phyloP scores from a whole-genome alignment of 2,888 invertebrate species.

The Sarcophaga caerulescens region DNA sequence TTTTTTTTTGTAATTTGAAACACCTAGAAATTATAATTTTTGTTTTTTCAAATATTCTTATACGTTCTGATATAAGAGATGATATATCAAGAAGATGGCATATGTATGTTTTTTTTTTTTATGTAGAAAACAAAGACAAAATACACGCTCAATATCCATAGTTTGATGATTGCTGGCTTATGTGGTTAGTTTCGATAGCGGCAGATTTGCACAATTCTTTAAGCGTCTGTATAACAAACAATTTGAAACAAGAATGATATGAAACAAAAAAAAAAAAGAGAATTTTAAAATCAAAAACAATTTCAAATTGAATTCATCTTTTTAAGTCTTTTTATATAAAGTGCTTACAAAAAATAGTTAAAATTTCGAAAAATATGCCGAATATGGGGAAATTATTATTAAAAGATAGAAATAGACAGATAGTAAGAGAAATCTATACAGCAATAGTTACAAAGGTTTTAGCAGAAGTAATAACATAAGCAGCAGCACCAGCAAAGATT shows the following conservation, averaged over 20 bases:
- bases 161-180: constrained; percentile 70
- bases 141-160: constrained; percentile 71
- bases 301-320: constrained; percentile 58
- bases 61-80: constrained; percentile 12
- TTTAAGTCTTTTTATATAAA: constrained; percentile 32
- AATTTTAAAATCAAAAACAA: constrained; percentile 73
- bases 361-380: constrained; percentile 53
- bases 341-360: constrained; percentile 55
- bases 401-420: constrained; percentile 45
- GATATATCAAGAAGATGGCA: constrained; percentile 46
- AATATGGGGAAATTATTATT: not conserved
- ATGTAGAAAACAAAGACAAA: constrained; percentile 49
- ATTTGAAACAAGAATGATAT: constrained; percentile 72
- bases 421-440: constrained; percentile 32
- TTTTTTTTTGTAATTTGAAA: not conserved
- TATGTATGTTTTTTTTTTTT: constrained; percentile 19
- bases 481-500: constrained; percentile 65
- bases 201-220: constrained; percentile 79
- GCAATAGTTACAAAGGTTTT: constrained; percentile 26
- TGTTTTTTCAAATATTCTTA: constrained; percentile 20
- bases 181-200: constrained; percentile 71
- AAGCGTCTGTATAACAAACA: constrained; percentile 80
- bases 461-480: constrained; percentile 59
- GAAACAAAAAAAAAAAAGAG: constrained; percentile 72
- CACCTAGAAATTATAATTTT: not conserved